Evolutionary conservation across 1,140 invertebrate species (phyloP).

Genomic region (Atta cephalotes): DNA sequence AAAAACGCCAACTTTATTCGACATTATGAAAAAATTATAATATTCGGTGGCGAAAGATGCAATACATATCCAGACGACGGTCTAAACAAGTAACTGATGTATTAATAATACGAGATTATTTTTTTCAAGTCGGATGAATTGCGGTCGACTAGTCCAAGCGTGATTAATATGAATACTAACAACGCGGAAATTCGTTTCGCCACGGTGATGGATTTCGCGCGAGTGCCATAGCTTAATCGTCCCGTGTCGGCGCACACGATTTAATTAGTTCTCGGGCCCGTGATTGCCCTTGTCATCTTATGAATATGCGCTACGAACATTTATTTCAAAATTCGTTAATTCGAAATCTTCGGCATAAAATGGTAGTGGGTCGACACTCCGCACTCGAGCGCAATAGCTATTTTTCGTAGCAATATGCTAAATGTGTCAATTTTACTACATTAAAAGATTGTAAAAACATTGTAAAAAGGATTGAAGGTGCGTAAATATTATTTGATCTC

Average conservation of each 20-base stretch:
- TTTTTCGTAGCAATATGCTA: background rate
- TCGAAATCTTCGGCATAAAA: constrained; percentile 40
- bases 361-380: background rate
- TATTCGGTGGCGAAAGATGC: background rate
- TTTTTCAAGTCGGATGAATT: constrained; percentile 53
- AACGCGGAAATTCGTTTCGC: constrained; percentile 45
- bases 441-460: background rate
- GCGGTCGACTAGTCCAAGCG: constrained; percentile 38
- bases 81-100: constrained; percentile 35
- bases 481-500: background rate
- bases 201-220: constrained; percentile 38
- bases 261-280: constrained; percentile 50
- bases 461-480: background rate
- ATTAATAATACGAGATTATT: constrained; percentile 51
- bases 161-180: constrained; percentile 62
- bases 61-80: background rate
- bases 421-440: background rate
- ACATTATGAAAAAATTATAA: background rate
- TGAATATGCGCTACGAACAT: constrained; percentile 58
- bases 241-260: constrained; percentile 38
- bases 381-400: background rate
- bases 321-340: constrained; percentile 64
- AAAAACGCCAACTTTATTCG: background rate
- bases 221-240: background rate
- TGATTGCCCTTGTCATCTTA: constrained; percentile 61